phyloP scores from a whole-genome alignment of 2,113 vertebrate species.

The Zingel zingel region DNA sequence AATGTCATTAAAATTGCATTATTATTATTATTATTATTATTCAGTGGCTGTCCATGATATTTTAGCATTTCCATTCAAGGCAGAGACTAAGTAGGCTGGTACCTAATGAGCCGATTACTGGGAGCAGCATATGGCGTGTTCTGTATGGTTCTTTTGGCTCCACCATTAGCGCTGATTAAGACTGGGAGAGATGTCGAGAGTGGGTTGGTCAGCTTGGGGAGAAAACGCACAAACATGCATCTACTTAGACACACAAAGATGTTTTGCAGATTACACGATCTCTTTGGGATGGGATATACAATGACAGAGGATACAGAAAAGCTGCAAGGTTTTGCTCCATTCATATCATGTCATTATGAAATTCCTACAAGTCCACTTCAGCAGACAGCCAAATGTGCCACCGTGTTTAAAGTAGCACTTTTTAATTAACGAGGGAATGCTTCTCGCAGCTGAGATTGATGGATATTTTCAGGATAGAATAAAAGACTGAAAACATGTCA shows the following conservation, averaged over 20 bases:
- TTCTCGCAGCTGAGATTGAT: slow-evolving; percentile 5
- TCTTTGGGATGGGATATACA: slow-evolving; percentile 14
- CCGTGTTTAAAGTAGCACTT: background rate
- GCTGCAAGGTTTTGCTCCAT: slow-evolving; percentile 13
- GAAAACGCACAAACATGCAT: slow-evolving; percentile 32
- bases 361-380: slow-evolving; percentile 43
- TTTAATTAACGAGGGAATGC: slow-evolving; percentile 54
- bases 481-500: slow-evolving; percentile 2
- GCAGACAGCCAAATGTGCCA: slow-evolving; percentile 5
- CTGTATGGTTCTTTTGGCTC: slow-evolving; percentile 69
- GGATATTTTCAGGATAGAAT: slow-evolving; percentile 26
- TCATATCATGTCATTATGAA: slow-evolving; percentile 45
- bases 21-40: too few species aligned
- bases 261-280: slow-evolving; percentile 1
- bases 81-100: slow-evolving; percentile 68
- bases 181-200: slow-evolving; percentile 42
- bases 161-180: slow-evolving; percentile 69
- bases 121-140: slow-evolving; percentile 78
- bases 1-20: too few species aligned
- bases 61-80: slow-evolving; percentile 64
- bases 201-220: slow-evolving; percentile 41
- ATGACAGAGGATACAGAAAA: background rate
- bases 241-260: slow-evolving; percentile 36
- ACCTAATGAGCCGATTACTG: slow-evolving; percentile 77
- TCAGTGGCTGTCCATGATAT: slow-evolving; percentile 44